Evolutionary conservation across 2,888 invertebrate species (phyloP).

Genomic region (Tipula helvola): DNA sequence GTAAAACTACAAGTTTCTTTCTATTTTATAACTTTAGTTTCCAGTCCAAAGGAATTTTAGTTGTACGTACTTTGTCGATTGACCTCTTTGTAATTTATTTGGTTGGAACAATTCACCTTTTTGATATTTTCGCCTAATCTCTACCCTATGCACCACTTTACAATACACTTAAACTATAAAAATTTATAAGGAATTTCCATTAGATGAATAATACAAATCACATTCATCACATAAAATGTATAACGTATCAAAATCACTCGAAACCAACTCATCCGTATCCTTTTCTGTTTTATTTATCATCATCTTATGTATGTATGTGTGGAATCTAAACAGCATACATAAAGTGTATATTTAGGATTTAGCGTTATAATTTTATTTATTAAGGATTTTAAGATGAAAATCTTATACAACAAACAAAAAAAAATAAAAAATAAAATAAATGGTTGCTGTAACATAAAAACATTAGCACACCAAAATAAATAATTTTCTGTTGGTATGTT

Average conservation of each 20-base stretch:
- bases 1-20: too few species aligned
- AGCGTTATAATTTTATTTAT: not conserved
- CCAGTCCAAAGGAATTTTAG: too few species aligned
- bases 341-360: not conserved
- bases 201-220: not conserved
- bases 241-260: not conserved
- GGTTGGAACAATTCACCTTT: too few species aligned
- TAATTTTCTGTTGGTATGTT: not conserved
- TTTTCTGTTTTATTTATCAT: not conserved
- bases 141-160: not conserved
- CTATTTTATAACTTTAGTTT: too few species aligned
- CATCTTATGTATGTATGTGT: not conserved
- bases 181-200: not conserved
- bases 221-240: not conserved
- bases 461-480: not conserved
- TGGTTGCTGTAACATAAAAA: not conserved
- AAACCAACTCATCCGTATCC: not conserved
- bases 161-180: not conserved
- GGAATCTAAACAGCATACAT: too few species aligned
- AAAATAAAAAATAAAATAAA: not conserved
- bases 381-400: not conserved
- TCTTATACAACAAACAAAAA: not conserved
- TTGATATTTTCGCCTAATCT: not conserved
- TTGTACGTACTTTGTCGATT: too few species aligned
- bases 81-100: too few species aligned